A percentile compares a stretch with the other conserved stretches of the same genome.
Conservation (phyloP, 2,888 invertebrate species). For the Leuctra nigra region DNA sequence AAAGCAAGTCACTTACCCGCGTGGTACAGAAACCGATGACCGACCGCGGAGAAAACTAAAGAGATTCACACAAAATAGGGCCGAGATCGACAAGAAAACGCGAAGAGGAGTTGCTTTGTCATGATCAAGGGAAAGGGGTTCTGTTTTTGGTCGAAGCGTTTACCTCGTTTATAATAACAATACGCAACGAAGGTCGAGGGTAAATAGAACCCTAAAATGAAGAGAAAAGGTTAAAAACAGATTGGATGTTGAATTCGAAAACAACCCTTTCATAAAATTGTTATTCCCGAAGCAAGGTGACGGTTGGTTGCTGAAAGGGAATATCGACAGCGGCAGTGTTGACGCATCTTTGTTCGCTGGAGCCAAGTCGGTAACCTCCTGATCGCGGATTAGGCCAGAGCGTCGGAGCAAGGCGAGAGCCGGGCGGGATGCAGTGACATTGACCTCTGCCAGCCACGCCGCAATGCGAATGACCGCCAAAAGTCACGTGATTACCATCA, state of each 20-base stretch:
- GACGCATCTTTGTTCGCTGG: not conserved
- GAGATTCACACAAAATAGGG: too few relatives aligned
- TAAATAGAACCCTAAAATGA: too few relatives aligned
- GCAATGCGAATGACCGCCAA: conserved; percentile 24
- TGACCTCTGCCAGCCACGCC: conserved; percentile 26
- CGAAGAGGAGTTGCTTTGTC: not conserved
- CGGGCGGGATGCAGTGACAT: conserved; percentile 19
- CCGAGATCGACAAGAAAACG: too few relatives aligned
- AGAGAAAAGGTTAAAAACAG: too few relatives aligned
- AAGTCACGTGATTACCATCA: conserved; percentile 23
- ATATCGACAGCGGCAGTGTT: too few relatives aligned
- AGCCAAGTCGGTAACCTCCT: conserved; percentile 6
- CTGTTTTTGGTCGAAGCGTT: too few relatives aligned
- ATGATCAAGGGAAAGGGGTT: not conserved
- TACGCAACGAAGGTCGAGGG: too few relatives aligned
- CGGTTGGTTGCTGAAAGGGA: too few relatives aligned
- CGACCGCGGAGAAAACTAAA: too few relatives aligned
- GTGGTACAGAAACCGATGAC: conserved; percentile 27
- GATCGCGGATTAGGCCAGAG: conserved; percentile 2
- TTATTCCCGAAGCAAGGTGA: not conserved
- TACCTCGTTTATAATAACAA: too few relatives aligned
- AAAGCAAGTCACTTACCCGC: conserved; percentile 59
- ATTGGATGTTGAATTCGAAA: too few relatives aligned
- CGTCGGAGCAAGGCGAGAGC: not conserved
- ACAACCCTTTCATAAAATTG: not conserved